Evolutionary conservation across 2,113 vertebrate species (phyloP).

Genomic region (Perccottus glenii): DNA sequence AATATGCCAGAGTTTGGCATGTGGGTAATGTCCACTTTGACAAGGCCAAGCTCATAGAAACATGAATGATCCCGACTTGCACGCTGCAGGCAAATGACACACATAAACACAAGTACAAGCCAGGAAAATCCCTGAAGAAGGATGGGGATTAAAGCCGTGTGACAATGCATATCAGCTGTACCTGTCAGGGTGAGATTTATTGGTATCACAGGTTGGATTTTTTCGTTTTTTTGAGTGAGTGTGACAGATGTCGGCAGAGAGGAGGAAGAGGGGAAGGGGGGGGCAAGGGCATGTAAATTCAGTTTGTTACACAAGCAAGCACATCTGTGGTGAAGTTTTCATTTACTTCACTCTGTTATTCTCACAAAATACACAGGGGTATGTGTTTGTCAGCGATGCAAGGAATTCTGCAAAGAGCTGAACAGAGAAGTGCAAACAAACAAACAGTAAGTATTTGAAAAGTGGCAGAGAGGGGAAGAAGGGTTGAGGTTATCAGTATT

Average conservation of each 20-base stretch:
- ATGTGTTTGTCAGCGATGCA: slow-evolving; percentile 4
- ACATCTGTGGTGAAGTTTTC: slow-evolving; percentile 5
- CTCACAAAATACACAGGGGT: not conserved
- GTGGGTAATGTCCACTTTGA: slow-evolving; percentile 17
- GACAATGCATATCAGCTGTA: not conserved
- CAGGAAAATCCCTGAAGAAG: not conserved
- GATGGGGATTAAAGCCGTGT: not conserved
- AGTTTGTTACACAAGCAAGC: slow-evolving; percentile 8
- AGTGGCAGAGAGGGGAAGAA: not conserved
- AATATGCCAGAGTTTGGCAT: slow-evolving; percentile 23
- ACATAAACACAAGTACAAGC: not conserved
- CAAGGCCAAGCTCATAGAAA: slow-evolving; percentile 37
- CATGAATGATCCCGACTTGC: slow-evolving; percentile 32
- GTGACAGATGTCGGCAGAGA: slow-evolving; percentile 17
- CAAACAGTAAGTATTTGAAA: not conserved
- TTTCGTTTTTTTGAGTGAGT: slow-evolving; percentile 9
- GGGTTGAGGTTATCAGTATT: not conserved
- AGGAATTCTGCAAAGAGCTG: slow-evolving; percentile 15
- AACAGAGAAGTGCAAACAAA: not conserved
- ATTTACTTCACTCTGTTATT: slow-evolving; percentile 15
- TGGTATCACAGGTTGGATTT: slow-evolving; percentile 10
- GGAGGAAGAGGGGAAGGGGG: not conserved
- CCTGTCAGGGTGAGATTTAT: slow-evolving; percentile 20
- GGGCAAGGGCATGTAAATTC: not conserved
- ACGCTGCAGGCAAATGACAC: slow-evolving; percentile 7